Conservation (phyloP, 2,888 invertebrate species). For the Aporophyla lueneburgensis region DNA sequence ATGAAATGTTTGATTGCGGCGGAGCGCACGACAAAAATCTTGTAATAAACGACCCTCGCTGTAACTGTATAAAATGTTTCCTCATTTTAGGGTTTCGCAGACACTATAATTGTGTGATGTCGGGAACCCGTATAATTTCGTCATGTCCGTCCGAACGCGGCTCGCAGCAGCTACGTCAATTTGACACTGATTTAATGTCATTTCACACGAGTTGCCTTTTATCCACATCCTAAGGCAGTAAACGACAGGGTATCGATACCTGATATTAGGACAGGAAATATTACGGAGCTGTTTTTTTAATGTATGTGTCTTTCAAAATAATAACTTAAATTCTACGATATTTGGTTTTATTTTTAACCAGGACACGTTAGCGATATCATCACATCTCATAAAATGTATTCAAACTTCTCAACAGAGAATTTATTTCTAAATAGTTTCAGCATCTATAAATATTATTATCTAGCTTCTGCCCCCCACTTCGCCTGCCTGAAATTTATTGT, state of each 20-base stretch:
- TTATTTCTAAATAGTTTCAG: too few relatives aligned
- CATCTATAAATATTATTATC: background rate
- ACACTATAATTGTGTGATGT: slow-evolving; percentile 62
- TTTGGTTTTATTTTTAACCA: background rate
- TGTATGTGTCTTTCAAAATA: background rate
- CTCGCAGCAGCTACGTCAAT: slow-evolving; percentile 40
- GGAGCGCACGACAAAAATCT: slow-evolving; percentile 63
- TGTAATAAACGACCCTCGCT: slow-evolving; percentile 66
- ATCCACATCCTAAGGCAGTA: slow-evolving; percentile 38
- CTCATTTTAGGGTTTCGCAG: slow-evolving; percentile 54
- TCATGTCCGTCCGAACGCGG: slow-evolving; percentile 43
- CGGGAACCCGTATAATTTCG: slow-evolving; percentile 57
- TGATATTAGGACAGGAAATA: background rate
- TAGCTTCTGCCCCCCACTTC: background rate
- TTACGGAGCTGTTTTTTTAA: background rate
- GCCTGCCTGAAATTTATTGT: too few relatives aligned
- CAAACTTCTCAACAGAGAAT: too few relatives aligned
- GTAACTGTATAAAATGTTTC: slow-evolving; percentile 59
- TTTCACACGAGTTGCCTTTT: slow-evolving; percentile 68
- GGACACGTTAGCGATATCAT: background rate
- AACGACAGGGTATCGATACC: slow-evolving; percentile 32
- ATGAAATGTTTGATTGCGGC: slow-evolving; percentile 68
- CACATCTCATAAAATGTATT: background rate
- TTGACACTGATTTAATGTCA: slow-evolving; percentile 56
- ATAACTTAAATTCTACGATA: background rate